Evolutionary conservation across 2,113 vertebrate genomes (phyloP).

Genomic region (Hippocampus abdominalis): DNA sequence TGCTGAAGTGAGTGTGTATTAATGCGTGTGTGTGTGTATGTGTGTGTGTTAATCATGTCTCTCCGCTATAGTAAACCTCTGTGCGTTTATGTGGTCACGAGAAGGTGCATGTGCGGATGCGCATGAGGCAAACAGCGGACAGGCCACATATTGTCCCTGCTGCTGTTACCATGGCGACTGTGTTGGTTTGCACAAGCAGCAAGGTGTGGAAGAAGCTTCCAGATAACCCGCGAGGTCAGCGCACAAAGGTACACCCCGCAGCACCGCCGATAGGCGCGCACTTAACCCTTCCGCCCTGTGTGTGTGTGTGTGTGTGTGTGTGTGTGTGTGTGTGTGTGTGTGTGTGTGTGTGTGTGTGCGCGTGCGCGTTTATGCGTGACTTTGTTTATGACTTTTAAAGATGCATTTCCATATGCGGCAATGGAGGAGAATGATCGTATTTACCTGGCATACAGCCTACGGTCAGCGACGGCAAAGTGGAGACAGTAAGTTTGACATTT

Average conservation of each 20-base stretch:
- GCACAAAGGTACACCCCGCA: slow-evolving; percentile 40
- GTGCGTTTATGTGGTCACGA: slow-evolving; percentile 7
- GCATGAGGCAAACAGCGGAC: slow-evolving; percentile 26
- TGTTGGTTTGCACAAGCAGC: slow-evolving; percentile 43
- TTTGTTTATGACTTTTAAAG: slow-evolving; percentile 14
- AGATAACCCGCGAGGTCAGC: slow-evolving; percentile 71
- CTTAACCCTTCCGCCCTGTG: slow-evolving; percentile 27
- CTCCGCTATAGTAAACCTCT: background rate
- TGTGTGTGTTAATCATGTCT: background rate
- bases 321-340: slow-evolving; percentile 22
- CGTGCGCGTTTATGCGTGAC: background rate
- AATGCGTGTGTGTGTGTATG: background rate
- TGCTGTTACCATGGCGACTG: slow-evolving; percentile 66
- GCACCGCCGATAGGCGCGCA: slow-evolving; percentile 33
- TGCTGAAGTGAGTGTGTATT: slow-evolving; percentile 27
- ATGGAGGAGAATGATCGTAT: background rate
- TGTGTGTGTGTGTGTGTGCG: background rate
- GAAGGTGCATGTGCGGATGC: slow-evolving; percentile 9
- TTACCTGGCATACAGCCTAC: background rate
- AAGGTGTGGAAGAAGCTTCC: slow-evolving; percentile 64
- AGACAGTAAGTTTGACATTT: too few relatives aligned
- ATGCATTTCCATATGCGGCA: slow-evolving; percentile 48
- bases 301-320: slow-evolving; percentile 21
- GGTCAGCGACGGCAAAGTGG: background rate
- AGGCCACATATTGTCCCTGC: slow-evolving; percentile 53